These are phyloP conservation scores for Eristalis intricaria DNA, from an alignment of 2,888 invertebrate genomes.

Conservation along the genomic window DNA sequence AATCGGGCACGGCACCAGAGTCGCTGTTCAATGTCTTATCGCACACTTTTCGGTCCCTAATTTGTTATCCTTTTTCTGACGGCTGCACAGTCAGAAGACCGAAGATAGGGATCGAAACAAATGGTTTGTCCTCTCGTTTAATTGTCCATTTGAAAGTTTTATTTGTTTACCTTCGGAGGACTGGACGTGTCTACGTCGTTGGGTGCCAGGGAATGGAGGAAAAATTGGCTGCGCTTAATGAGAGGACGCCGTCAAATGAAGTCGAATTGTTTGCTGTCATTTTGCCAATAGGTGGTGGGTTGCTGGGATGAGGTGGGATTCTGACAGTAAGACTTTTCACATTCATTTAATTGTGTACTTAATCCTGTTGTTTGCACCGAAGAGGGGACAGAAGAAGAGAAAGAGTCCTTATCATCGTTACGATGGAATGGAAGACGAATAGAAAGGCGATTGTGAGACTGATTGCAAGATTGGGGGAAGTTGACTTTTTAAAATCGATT, in stretches of 20 bases:
- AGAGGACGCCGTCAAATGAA: constrained; percentile 40
- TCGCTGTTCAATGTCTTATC: constrained; percentile 58
- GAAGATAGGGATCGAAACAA: constrained; percentile 29
- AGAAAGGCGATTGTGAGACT: not conserved
- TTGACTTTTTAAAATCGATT: not conserved
- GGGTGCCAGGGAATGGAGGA: not conserved
- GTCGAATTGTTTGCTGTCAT: constrained; percentile 54
- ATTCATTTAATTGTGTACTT: constrained; percentile 56
- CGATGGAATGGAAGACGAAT: not conserved
- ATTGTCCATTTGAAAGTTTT: constrained; percentile 19
- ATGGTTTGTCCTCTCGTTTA: constrained; percentile 27
- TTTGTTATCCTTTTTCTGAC: constrained; percentile 35
- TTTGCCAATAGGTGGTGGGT: constrained; percentile 41
- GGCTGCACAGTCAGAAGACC: not conserved
- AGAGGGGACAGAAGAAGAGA: not conserved
- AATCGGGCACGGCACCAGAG: constrained; percentile 38
- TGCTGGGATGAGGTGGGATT: not conserved
- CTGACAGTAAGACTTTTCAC: constrained; percentile 42
- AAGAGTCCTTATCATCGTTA: constrained; percentile 21
- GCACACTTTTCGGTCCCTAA: constrained; percentile 6
- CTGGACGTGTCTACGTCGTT: constrained; percentile 7
- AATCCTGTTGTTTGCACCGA: constrained; percentile 35
- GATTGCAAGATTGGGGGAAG: not conserved
- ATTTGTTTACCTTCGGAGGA: constrained; percentile 28
- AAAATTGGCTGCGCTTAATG: constrained; percentile 33